These are phyloP conservation scores for Epinephelus awoara DNA, from an alignment of 2,797 vertebrate species.

Conservation along the genomic window DNA sequence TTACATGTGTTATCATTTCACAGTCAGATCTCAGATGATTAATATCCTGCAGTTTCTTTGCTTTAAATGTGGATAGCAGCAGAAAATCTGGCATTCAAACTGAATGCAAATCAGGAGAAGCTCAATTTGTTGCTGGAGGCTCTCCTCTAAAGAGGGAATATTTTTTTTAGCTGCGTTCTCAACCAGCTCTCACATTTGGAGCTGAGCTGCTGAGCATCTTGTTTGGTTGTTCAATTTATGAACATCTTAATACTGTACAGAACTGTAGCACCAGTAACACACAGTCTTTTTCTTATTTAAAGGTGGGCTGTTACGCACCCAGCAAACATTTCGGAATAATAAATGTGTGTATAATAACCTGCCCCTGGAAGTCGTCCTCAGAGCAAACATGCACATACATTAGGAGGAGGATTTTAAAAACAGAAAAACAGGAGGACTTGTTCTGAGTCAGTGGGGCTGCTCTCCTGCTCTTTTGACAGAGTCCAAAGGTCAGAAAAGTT, in stretches of 20 bases:
- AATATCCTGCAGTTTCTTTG: conserved; percentile 2
- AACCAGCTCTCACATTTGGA: conserved; percentile 39
- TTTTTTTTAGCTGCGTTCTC: conserved; percentile 42
- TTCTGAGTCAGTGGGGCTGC: neutral
- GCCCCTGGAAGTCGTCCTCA: conserved; percentile 18
- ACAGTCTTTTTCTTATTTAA: neutral
- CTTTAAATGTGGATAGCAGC: conserved; percentile 7
- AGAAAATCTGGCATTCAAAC: conserved; percentile 43
- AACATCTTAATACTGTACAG: conserved; percentile 34
- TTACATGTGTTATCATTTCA: neutral
- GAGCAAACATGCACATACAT: conserved; percentile 9
- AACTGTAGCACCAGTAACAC: neutral
- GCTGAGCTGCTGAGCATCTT: conserved; percentile 24
- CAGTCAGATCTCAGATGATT: conserved; percentile 9
- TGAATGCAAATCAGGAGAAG: conserved; percentile 64
- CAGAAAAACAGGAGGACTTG: too few relatives aligned
- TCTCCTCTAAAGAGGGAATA: conserved; percentile 40
- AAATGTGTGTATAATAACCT: conserved; percentile 2
- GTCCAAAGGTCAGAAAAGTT: conserved; percentile 37
- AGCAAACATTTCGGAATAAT: conserved; percentile 30
- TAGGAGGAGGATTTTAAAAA: neutral
- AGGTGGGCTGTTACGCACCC: conserved; percentile 4
- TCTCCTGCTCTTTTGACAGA: conserved; percentile 12
- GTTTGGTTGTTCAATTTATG: conserved; percentile 45
- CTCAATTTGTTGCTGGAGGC: conserved; percentile 56